Base-by-base conservation (phyloP, 2,113 vertebrate species). In the Lampris incognitus region DNA sequence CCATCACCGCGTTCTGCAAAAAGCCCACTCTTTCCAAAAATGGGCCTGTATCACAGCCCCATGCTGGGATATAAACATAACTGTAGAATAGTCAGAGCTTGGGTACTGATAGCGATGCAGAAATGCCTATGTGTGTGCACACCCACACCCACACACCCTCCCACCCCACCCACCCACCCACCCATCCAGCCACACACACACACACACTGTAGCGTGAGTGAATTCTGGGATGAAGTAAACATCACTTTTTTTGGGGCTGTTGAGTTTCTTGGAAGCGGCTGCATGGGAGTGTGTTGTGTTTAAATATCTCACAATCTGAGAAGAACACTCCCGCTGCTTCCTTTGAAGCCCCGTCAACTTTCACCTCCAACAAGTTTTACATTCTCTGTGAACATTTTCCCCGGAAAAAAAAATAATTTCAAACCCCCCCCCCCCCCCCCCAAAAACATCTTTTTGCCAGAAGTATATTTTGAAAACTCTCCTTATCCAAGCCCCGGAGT, bases 201-300 rank as follows among this genome's bases (percentile, higher is more conserved):
- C 48, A 37, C 48, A 50, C 46, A 66, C 72, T 55, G 13, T 58
- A 61, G 66, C 74, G 57, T 59, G 9, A 74, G 66, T 63, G n/a
- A 74, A 81, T 81, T 80, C 76, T 76, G 60, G 41, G 75, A 61
- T 66, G 66, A 78, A 85, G 64, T 84, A 88, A 85, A 85, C 74
- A 87, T 82, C 51, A 61, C 63, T 75, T 76, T 85, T 24, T 57
- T 50, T 51, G 56, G 66, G 66, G 62, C 80, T 81, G 56, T 66
- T 62, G 38, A 39, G 74, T 59, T 82, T 84, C 74, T 88, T 85
- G 81, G 86, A 82, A 76, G 80, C 81, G 54, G 68, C 63, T 85
- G 82, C 76, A 86, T 84, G 86, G 86, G 84, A 88, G 86, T 79
- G 65, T 3, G 55, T 67, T 84, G 81, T 75, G 68, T 84, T 86